Evolutionary conservation across 2,888 invertebrate genomes (phyloP), one percentile per base, ranked within the genome.

Genomic region (Chloroclystis v-ata): DNA sequence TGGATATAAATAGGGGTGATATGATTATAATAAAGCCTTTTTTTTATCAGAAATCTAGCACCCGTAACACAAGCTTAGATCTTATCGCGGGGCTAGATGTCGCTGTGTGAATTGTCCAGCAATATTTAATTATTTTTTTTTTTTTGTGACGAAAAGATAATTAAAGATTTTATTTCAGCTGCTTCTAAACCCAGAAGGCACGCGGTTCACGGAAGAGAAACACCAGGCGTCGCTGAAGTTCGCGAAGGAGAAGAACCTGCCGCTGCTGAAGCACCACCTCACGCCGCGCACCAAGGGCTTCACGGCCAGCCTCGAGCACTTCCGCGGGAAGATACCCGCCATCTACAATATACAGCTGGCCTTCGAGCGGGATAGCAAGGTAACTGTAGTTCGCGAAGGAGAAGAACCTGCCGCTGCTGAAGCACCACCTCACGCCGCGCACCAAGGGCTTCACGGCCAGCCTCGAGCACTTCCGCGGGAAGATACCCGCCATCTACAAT

Each of bases 261-360:
- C 96, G 0, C 87, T 92, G 56, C 87, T 98, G 20, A 96, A 97
- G 69, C 93, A 98, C 72, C 97, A 97, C 73, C 89, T 98, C 38
- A 92, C 96, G 16, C 98, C 98, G n/a, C 90, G 98, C 52, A 96
- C 97, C n/a, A 94, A 94, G 80, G 98, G 98, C 1, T 98, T 98
- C 72, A 93, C 93, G 0, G 93, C 95, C 42, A 96, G 96, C 73
- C 85, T 97, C 62, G 92, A 93, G 43, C 91, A 93, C 58, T 91
- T 98, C 75, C 91, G 93, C 68, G 94, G 91, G 39, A 94, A 94
- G 78, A 92, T 95, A 57, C 92, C 93, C 3, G 95, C 93, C 16
- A 91, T 97, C 52, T 96, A 96, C 72, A 95, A 97, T 69, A 93
- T 95, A 60, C 92, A 94, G 63, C 71, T 95, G 54, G 92, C 91